phyloP scores from a whole-genome alignment of 2,797 vertebrate species.

The Galaxias olidus region DNA sequence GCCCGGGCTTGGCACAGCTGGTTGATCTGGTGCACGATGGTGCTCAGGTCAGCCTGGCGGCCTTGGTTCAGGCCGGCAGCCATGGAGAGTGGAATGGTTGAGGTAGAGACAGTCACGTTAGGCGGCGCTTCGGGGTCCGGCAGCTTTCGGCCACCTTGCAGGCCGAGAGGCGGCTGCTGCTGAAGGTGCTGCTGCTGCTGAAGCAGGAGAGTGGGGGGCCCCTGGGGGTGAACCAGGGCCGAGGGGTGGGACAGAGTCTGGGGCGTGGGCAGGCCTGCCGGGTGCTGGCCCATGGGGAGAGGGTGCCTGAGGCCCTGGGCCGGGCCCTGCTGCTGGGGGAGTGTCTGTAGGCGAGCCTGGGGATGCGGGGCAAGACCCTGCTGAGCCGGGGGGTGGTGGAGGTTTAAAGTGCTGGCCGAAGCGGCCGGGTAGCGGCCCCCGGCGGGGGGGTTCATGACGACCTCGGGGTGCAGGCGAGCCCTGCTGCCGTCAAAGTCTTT shows the following conservation, averaged over 20 bases:
- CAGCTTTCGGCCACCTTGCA: conserved; percentile 89
- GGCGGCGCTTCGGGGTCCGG: conserved; percentile 93
- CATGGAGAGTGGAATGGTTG: conserved; percentile 99
- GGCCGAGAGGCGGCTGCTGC: conserved; percentile 82
- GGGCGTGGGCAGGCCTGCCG: conserved; percentile 62
- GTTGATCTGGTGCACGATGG: conserved; percentile 99
- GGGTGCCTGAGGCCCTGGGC: conserved; percentile 86
- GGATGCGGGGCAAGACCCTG: conserved; percentile 82
- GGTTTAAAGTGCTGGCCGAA: conserved; percentile 99
- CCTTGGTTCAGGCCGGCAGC: conserved; percentile 91
- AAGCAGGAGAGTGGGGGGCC: conserved; percentile 80
- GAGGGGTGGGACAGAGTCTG: conserved; percentile 50
- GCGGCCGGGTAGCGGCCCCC: conserved; percentile 81
- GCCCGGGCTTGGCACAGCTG: conserved; percentile 98
- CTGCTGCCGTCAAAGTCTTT: conserved; percentile 97
- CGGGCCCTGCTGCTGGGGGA: conserved; percentile 78
- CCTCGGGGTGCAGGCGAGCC: conserved; percentile 88
- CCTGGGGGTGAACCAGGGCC: conserved; percentile 78
- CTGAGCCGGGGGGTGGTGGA: conserved; percentile 78
- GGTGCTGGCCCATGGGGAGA: conserved; percentile 80
- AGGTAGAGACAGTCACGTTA: conserved; percentile 99
- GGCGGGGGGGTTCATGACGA: conserved; percentile 90
- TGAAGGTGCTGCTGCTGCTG: conserved; percentile 88
- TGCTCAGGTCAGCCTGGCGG: conserved; percentile 92
- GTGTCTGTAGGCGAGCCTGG: conserved; percentile 77